Percentiles rank a stretch among this genome's conserved stretches.
phyloP scores from a whole-genome alignment of 2,797 vertebrate genomes.

The Gymnodraco acuticeps region DNA sequence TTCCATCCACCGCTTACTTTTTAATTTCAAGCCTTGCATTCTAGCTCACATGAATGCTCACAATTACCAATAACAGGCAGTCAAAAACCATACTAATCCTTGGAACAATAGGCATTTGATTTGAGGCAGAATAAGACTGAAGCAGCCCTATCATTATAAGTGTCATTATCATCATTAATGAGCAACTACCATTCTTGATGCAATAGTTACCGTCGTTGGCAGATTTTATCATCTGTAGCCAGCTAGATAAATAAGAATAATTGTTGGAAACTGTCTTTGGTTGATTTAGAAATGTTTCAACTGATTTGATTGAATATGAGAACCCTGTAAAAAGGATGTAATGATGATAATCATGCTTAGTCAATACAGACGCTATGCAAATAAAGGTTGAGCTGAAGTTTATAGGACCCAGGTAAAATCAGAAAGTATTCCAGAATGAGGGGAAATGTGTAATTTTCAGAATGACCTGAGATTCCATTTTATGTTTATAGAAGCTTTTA shows the following conservation, averaged over 20 bases:
- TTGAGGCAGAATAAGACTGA: conserved; percentile 1
- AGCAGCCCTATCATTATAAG: neutral
- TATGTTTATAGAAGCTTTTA: conserved; percentile 56
- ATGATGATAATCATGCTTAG: too few relatives aligned
- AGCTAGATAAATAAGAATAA: conserved; percentile 10
- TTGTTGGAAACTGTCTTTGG: neutral
- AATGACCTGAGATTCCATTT: conserved; percentile 31
- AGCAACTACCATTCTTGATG: neutral
- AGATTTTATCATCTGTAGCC: conserved; percentile 13
- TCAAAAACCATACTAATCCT: conserved; percentile 4
- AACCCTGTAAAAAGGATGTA: neutral
- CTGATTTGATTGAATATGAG: neutral
- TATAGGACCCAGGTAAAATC: neutral
- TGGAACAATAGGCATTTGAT: conserved; percentile 11
- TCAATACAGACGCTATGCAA: neutral
- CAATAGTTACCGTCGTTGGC: conserved; percentile 13
- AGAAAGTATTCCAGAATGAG: neutral
- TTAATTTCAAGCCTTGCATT: neutral
- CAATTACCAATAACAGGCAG: neutral
- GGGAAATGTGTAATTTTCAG: conserved; percentile 22
- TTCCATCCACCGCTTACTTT: neutral
- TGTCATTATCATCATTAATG: neutral
- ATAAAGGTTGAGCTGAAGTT: neutral
- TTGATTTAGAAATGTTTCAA: conserved; percentile 5
- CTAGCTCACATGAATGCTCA: neutral